Evolutionary conservation across 2,888 invertebrate genomes (phyloP), one percentile per base, ranked within the genome.

Genomic region (Thecophora atra): DNA sequence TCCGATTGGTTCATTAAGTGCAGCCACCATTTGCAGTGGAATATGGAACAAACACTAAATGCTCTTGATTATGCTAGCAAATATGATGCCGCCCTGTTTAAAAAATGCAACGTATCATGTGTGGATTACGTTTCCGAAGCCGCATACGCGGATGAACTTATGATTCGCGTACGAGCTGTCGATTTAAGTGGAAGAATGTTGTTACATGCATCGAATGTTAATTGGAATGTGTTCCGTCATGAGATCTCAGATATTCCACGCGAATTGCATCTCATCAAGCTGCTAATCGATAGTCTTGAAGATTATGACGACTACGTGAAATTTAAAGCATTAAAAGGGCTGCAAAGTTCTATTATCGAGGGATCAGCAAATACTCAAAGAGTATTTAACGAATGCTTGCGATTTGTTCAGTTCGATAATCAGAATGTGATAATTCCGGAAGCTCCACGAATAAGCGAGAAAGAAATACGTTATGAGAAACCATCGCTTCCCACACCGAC

Each of bases 1-100:
- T 85, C 85, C 0, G 86, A 85, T 76, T 86, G 86, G 85, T 85
- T 85, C 72, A 82, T 86, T 0, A 79, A 80, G 63, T 79, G 81
- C 0, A 26, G 80, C 77, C 0, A 86, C 8, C 24, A 8, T 21
- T 73, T 47, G 17, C 13, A 84, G 81, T 86, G 86, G 85, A 84
- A 82, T 75, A 73, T 68, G 0, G 80, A 77, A 0, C 84, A 86
- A 44, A 80, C 79, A 0, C 83, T 84, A 73, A 79, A 82, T 1
- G 84, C 84, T 15, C 77, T 86, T 28, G 83, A 82, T 6, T 86
- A 86, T 77, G 86, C 84, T 0, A 85, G 85, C 21, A 84, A 86
- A 79, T 86, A 86, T 58, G 86, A 86, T 78, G 82, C 85, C 0
- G 84, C 83, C 0, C 78, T 86, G 2, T 86, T 81, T 62, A 81